phyloP scores from a whole-genome alignment of 2,888 invertebrate genomes.

The Acrobasis suavella region DNA sequence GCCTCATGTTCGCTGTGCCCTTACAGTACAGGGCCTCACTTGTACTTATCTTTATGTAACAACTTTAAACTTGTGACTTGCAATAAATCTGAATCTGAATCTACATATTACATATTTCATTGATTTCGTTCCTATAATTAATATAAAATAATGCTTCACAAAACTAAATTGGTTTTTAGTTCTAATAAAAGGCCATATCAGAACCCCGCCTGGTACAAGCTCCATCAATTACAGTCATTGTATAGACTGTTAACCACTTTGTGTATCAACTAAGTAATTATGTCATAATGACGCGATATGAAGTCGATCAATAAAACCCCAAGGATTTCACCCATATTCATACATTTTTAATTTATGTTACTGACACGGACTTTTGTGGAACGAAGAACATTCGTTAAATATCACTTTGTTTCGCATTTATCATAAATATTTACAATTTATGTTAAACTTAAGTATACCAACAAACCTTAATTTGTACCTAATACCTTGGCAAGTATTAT shows the following conservation, averaged over 20 bases:
- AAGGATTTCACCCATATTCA: slow-evolving; percentile 16
- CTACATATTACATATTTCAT: too few species aligned
- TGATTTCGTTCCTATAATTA: neutral
- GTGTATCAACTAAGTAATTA: slow-evolving; percentile 35
- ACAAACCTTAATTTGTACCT: too few species aligned
- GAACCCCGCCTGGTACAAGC: slow-evolving; percentile 7
- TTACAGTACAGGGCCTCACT: too few species aligned
- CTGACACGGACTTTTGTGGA: slow-evolving; percentile 12
- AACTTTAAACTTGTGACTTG: too few species aligned
- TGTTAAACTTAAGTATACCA: too few species aligned
- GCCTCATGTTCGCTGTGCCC: too few species aligned
- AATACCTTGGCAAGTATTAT: too few species aligned
- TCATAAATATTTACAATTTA: neutral
- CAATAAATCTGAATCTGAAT: too few species aligned
- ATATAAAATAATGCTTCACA: neutral
- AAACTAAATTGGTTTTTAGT: neutral
- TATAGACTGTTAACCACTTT: slow-evolving; percentile 2
- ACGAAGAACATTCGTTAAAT: neutral
- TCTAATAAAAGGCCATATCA: neutral
- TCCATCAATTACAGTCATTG: slow-evolving; percentile 10
- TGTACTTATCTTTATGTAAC: too few species aligned
- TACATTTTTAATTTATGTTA: slow-evolving; percentile 16
- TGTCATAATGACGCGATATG: slow-evolving; percentile 29
- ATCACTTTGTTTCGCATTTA: neutral
- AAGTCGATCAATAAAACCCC: slow-evolving; percentile 14